Conservation (phyloP, 2,888 invertebrate species). For the Miltochrista miniata region DNA sequence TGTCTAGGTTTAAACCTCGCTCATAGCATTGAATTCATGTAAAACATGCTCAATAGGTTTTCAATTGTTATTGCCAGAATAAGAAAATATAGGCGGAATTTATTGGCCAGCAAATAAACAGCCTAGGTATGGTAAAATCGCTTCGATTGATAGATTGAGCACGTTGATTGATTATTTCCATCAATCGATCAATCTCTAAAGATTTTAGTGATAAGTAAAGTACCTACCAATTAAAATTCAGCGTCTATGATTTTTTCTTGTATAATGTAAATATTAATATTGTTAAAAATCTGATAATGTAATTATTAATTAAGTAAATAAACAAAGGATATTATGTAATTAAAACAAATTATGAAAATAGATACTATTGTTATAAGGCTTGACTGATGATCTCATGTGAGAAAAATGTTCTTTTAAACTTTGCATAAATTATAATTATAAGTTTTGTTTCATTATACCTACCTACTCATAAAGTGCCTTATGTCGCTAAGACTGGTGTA, state of each 20-base stretch:
- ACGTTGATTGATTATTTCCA: background rate
- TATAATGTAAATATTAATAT: conserved; percentile 33
- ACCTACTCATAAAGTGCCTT: conserved; percentile 37
- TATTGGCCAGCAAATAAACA: too few species aligned
- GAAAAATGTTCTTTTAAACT: conserved; percentile 37
- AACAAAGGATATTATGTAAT: conserved; percentile 1
- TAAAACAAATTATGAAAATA: conserved; percentile 30
- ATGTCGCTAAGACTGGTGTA: conserved; percentile 23
- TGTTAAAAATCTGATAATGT: conserved; percentile 16
- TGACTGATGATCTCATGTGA: conserved; percentile 45
- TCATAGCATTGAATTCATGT: conserved; percentile 60
- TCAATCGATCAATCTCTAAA: background rate
- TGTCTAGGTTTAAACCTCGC: conserved; percentile 91
- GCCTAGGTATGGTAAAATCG: background rate
- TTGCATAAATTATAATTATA: conserved; percentile 32
- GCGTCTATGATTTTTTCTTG: conserved; percentile 20
- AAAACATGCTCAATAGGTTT: conserved; percentile 28
- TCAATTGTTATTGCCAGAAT: background rate
- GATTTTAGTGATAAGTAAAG: conserved; percentile 5
- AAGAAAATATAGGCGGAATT: too few species aligned
- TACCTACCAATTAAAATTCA: conserved; percentile 15
- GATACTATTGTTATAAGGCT: conserved; percentile 30
- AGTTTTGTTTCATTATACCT: conserved; percentile 31
- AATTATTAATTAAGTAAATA: background rate
- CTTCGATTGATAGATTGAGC: background rate